Evolutionary conservation across 1,140 invertebrate genomes (phyloP).

Genomic region (Pinna nobilis): DNA sequence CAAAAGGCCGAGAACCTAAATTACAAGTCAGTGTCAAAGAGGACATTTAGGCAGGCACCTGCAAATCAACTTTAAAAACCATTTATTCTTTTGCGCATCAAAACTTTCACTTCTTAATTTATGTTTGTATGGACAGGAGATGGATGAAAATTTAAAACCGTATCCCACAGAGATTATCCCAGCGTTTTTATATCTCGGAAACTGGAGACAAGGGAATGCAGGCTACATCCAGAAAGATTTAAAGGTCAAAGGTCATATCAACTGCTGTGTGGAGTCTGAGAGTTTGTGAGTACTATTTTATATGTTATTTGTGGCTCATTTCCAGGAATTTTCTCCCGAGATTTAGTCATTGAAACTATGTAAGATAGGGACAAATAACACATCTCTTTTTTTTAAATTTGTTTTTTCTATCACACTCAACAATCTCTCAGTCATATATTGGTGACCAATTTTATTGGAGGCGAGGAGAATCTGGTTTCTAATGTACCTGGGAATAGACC

Average conservation of each 20-base stretch:
- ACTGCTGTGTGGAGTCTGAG: constrained; percentile 67
- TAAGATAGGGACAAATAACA: background rate
- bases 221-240: constrained; percentile 72
- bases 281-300: constrained; percentile 72
- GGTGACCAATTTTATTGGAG: no score
- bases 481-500: no score
- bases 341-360: background rate
- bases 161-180: constrained; percentile 73
- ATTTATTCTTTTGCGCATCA: background rate
- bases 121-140: constrained; percentile 63
- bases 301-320: no score
- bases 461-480: no score
- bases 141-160: constrained; percentile 69
- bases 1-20: no score
- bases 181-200: constrained; percentile 71
- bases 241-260: constrained; percentile 72
- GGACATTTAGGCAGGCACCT: background rate
- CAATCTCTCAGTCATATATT: no score
- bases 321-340: background rate
- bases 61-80: background rate
- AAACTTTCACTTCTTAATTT: background rate
- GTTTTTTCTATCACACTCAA: background rate
- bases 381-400: background rate
- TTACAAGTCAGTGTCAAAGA: no score
- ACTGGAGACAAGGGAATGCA: constrained; percentile 70